Evolutionary conservation across 2,797 vertebrate genomes (phyloP), one percentile per base, ranked within the genome.

Genomic region (Gymnothorax javanicus): DNA sequence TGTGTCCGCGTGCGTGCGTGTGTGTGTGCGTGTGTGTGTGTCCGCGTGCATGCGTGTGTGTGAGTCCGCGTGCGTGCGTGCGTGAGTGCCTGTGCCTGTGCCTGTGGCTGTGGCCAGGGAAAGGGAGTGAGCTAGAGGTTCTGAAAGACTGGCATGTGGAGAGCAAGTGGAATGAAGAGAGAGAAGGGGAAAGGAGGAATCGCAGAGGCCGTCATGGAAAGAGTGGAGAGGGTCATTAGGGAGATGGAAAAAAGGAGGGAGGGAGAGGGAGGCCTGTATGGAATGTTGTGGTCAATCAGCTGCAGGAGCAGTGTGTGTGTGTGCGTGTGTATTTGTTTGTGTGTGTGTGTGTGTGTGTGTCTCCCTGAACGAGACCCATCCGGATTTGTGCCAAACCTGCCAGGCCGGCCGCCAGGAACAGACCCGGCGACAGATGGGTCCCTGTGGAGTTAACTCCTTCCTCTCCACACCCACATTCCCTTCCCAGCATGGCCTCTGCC

Each of bases 381-480:
- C 91, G 91, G 85, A 84, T n/a, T 12, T 9, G 77, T 60, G 77
- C 77, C 84, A 83, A 79, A 54, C 75, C 17, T 13, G 89, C 91
- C 93, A 93, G 95, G 91, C 86, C 93, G 88, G 90, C 93, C 92
- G 91, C 89, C 91, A 94, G 89, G 85, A 92, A 94, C 94, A 95
- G 94, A 95, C 90, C 90, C 95, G 92, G 89, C 90, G 93, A 91
- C 95, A 96, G 94, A 95, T 95, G 94, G 95, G 90, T 92, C 90
- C 92, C 91, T 93, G 94, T 90, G 91, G 93, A 93, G 91, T 95
- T 95, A 95, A 96, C 95, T 93, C 94, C 95, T 96, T 93, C 94
- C 93, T 94, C 90, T 91, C 93, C 94, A 94, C 90, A 89, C 92
- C 90, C 87, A 91, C 91, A 90, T 92, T 82, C 90, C 88, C 91